These are phyloP conservation scores for Biston stratarius DNA, from an alignment of 2,888 invertebrate species.

Conservation along the genomic window DNA sequence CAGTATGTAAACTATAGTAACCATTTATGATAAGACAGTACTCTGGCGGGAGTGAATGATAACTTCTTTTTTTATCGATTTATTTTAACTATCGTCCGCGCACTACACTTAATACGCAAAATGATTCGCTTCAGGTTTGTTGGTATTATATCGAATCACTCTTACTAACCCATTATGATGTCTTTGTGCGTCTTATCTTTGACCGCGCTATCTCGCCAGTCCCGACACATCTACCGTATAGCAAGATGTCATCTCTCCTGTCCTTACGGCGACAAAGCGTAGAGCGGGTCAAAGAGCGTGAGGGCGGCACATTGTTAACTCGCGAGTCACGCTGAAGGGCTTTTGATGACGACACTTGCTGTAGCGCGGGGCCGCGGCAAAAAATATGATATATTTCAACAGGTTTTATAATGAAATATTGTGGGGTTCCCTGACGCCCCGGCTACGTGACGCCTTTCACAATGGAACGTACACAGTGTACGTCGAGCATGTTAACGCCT, in stretches of 20 bases:
- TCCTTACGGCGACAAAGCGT: constrained; percentile 76
- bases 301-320: constrained; percentile 80
- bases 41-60: no score
- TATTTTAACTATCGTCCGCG: no score
- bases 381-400: constrained; percentile 59
- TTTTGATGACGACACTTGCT: constrained; percentile 77
- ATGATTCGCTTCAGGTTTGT: background rate
- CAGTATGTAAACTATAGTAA: no score
- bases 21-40: no score
- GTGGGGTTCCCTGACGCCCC: constrained; percentile 31
- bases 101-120: no score
- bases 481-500: constrained; percentile 9
- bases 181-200: constrained; percentile 9
- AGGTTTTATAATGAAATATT: constrained; percentile 51
- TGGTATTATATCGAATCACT: constrained; percentile 4
- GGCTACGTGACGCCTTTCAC: constrained; percentile 38
- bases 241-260: constrained; percentile 74
- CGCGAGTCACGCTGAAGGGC: constrained; percentile 78
- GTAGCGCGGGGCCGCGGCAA: constrained; percentile 52
- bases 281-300: constrained; percentile 80
- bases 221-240: constrained; percentile 45
- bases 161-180: background rate
- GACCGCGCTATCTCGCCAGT: constrained; percentile 23
- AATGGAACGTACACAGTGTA: constrained; percentile 14
- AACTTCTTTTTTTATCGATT: no score